phyloP scores from a whole-genome alignment of 2,888 invertebrate genomes.

The Melinaea menophilus region DNA sequence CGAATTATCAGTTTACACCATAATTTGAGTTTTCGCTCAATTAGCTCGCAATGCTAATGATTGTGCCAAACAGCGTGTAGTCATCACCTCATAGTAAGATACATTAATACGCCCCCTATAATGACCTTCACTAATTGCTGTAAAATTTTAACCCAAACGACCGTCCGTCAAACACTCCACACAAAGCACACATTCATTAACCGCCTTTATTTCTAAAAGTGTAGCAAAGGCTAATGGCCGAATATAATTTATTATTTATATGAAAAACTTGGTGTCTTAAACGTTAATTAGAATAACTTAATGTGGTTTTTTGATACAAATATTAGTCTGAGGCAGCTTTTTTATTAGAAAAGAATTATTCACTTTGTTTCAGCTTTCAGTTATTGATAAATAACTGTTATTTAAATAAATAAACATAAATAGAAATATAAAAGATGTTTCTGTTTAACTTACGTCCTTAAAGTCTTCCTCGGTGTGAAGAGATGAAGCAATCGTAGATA shows the following conservation, averaged over 20 bases:
- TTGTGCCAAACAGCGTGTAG: neutral
- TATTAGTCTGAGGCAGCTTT: neutral
- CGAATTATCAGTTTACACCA: neutral
- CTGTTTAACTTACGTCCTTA: slow-evolving; percentile 45
- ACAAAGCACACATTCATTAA: slow-evolving; percentile 44
- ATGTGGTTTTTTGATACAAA: too few species aligned
- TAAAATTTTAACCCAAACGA: slow-evolving; percentile 42
- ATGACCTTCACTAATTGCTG: slow-evolving; percentile 39
- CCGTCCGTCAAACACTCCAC: slow-evolving; percentile 41
- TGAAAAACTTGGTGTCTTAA: too few species aligned
- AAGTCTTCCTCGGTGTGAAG: slow-evolving; percentile 58
- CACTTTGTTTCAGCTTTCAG: too few species aligned
- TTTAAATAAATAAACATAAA: neutral
- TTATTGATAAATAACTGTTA: too few species aligned
- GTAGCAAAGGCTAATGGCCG: slow-evolving; percentile 18
- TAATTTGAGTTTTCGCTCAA: neutral
- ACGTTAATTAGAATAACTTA: too few species aligned
- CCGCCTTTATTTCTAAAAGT: slow-evolving; percentile 33
- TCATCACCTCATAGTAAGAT: slow-evolving; percentile 11
- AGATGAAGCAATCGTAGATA: slow-evolving; percentile 47
- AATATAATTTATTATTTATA: neutral
- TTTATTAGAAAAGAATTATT: too few species aligned
- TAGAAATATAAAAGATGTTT: neutral
- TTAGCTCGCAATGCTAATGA: neutral
- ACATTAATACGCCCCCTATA: slow-evolving; percentile 25